Evolutionary conservation across 2,797 vertebrate species (phyloP), one percentile per base, ranked within the genome.

Genomic region (Naso thynnoides): DNA sequence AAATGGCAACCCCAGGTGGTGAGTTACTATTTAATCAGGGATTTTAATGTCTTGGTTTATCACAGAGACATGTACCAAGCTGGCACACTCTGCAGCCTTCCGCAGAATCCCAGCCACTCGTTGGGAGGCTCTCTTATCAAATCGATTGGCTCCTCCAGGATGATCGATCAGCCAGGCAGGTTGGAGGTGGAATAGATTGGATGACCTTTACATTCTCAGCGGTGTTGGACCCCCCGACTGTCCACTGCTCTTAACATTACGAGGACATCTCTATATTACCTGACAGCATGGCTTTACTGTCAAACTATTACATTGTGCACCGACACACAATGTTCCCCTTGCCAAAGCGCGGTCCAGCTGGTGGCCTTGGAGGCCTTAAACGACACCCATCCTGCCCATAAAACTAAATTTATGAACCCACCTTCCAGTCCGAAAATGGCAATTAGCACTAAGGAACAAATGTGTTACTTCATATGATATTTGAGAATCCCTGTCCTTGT

Each of bases 151-250:
- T 89, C 80, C 86, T 88, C 75, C 62, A 83, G 86, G 80, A 83
- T 88, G 89, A 91, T 92, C 87, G 90, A 91, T 92, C 82, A 85
- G 74, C 60, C 64, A 68, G 68, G 84, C 78, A 81, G 88, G 86
- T 85, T 87, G 87, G 87, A 91, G 82, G 87, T 91, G 81, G 85
- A 93, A 90, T 93, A 87, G 91, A 93, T 92, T 91, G 82, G 85
- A 84, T 91, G 88, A 90, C 91, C 91, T 92, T 92, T 91, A 81
- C 70, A 82, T 87, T 88, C 76, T 82, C 85, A 69, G 84, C 24
- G 24, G 82, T 52, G 67, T 65, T 59, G 73, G 57, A 73, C 39
- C 77, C 77, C 78, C 70, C 79, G 7, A 41, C 78, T 77, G 73
- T 80, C 79, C 76, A 75, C 82, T 82, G 78, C 85, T 90, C 78